phyloP scores from a whole-genome alignment of 1,140 invertebrate genomes.

The Probaryconus sp. region DNA sequence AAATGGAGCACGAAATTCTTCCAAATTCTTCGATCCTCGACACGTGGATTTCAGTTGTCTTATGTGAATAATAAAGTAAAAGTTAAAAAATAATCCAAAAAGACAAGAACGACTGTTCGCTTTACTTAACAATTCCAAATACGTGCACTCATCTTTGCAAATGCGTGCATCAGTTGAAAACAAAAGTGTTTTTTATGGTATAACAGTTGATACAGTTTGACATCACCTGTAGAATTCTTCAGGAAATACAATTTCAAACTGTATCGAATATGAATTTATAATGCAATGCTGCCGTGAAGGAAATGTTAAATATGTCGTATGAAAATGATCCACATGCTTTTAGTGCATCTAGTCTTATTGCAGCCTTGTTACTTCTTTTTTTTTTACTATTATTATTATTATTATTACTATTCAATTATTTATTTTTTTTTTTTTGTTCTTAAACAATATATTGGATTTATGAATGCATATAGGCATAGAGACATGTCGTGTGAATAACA shows the following conservation, averaged over 20 bases:
- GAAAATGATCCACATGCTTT: slow-evolving; percentile 55
- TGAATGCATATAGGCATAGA: slow-evolving; percentile 57
- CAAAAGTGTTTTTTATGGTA: slow-evolving; percentile 46
- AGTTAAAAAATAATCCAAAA: slow-evolving; percentile 40
- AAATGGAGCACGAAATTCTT: neutral
- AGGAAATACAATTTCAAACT: slow-evolving; percentile 72
- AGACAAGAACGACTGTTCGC: slow-evolving; percentile 69
- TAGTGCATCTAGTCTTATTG: slow-evolving; percentile 54
- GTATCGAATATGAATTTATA: slow-evolving; percentile 69
- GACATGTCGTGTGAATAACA: slow-evolving; percentile 75
- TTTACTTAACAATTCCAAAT: slow-evolving; percentile 63
- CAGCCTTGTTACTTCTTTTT: slow-evolving; percentile 53
- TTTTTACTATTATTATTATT: no score
- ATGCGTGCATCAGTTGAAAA: slow-evolving; percentile 35
- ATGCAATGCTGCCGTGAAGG: slow-evolving; percentile 43
- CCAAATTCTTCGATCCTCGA: slow-evolving; percentile 39
- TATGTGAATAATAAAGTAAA: slow-evolving; percentile 20
- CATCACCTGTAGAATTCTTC: slow-evolving; percentile 62
- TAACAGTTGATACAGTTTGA: slow-evolving; percentile 77
- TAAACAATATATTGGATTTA: slow-evolving; percentile 45
- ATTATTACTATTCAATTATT: no score
- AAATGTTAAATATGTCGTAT: slow-evolving; percentile 39
- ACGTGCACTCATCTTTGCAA: slow-evolving; percentile 35
- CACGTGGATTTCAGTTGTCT: slow-evolving; percentile 4
- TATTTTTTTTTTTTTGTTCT: slow-evolving; percentile 42